Evolutionary conservation across 2,113 vertebrate genomes (phyloP).

Genomic region (Zapornia atra): DNA sequence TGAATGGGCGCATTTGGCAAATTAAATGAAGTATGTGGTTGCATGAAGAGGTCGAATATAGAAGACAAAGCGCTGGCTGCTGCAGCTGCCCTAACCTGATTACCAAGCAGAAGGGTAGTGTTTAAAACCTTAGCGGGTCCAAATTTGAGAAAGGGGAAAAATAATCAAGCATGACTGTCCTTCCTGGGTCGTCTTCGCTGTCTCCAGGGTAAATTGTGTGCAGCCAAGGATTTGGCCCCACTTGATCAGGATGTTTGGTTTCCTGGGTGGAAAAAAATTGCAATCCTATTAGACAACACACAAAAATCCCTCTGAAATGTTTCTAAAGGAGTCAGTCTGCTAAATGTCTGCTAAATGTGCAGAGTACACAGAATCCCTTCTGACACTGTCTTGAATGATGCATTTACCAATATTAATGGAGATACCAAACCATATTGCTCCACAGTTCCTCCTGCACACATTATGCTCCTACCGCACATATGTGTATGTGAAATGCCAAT

Average conservation of each 20-base stretch:
- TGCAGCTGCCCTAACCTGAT: constrained; percentile 61
- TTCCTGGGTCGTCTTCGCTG: neutral
- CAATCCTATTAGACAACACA: constrained; percentile 51
- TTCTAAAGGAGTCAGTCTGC: constrained; percentile 47
- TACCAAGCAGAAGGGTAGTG: constrained; percentile 46
- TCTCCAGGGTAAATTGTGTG: neutral
- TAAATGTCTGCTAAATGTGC: constrained; percentile 43
- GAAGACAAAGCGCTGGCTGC: constrained; percentile 55
- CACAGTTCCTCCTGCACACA: constrained; percentile 17
- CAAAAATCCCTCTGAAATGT: constrained; percentile 32
- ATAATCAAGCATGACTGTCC: neutral
- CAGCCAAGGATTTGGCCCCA: neutral
- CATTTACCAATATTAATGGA: constrained; percentile 58
- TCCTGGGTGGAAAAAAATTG: neutral
- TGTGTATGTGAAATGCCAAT: neutral
- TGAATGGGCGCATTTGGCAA: constrained; percentile 67
- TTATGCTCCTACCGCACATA: neutral
- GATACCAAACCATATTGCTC: constrained; percentile 53
- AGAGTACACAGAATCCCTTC: constrained; percentile 46
- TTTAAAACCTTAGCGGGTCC: constrained; percentile 23
- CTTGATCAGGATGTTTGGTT: neutral
- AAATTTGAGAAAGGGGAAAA: neutral
- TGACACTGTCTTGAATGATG: constrained; percentile 25
- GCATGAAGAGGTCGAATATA: constrained; percentile 34
- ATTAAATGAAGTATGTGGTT: constrained; percentile 62